Conservation (phyloP, 2,888 invertebrate species). For the Acanthosepion lycidas region DNA sequence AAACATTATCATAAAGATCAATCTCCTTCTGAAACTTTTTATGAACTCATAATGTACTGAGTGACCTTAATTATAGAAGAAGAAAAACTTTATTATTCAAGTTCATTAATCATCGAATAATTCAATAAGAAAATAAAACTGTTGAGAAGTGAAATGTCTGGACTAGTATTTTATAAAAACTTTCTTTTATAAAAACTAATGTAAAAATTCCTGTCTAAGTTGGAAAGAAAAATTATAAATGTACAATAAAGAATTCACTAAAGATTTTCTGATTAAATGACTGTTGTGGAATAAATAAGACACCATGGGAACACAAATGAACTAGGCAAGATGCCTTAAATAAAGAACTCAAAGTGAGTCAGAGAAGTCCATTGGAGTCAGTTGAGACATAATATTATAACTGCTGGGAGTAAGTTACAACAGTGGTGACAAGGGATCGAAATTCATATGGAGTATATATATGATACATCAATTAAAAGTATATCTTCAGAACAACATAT, state of each 20-base stretch:
- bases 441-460: no score
- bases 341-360: no score
- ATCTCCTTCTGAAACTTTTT: neutral
- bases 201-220: neutral
- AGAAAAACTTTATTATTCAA: neutral
- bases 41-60: neutral
- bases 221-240: neutral
- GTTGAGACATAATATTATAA: no score
- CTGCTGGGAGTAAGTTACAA: no score
- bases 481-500: no score
- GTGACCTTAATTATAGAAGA: neutral
- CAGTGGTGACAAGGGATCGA: no score
- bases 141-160: neutral
- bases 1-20: neutral
- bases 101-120: neutral
- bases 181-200: neutral
- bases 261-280: neutral
- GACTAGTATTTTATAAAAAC: neutral
- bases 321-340: no score
- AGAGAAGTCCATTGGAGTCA: no score
- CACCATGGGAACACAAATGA: no score
- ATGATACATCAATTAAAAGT: no score
- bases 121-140: neutral
- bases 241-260: neutral
- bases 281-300: neutral